Conservation (phyloP, 2,797 vertebrate genomes). For the Silurus aristotelis region DNA sequence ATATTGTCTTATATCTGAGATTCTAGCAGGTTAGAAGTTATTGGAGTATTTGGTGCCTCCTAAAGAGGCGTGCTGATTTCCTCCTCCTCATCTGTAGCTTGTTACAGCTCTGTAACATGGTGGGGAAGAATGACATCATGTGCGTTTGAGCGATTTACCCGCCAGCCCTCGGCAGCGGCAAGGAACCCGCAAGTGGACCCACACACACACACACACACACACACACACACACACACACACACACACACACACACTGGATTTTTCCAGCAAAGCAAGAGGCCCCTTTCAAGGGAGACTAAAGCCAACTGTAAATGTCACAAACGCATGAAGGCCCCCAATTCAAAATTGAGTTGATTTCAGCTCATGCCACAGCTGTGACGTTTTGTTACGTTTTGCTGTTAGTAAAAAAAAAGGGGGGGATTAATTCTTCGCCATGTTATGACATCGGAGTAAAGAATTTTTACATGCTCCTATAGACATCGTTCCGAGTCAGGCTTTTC, state of each 20-base stretch:
- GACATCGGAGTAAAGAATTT: constrained; percentile 66
- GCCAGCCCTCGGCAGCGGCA: constrained; percentile 71
- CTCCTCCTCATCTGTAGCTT: constrained; percentile 72
- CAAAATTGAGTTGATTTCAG: constrained; percentile 75
- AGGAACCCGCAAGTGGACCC: constrained; percentile 79
- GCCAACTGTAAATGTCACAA: constrained; percentile 82
- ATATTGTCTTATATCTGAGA: too few relatives aligned
- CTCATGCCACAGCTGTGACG: constrained; percentile 59
- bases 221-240: constrained; percentile 65
- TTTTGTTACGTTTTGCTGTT: constrained; percentile 59
- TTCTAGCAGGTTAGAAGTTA: too few relatives aligned
- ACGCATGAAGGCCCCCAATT: constrained; percentile 79
- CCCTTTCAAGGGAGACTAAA: constrained; percentile 63
- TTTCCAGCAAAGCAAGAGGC: constrained; percentile 80
- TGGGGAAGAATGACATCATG: constrained; percentile 76
- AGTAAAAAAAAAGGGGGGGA: constrained; percentile 58
- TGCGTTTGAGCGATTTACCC: constrained; percentile 71
- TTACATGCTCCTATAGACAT: constrained; percentile 59
- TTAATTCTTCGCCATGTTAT: constrained; percentile 64
- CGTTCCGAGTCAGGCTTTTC: constrained; percentile 49
- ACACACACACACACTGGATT: constrained; percentile 66
- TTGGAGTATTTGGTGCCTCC: neutral
- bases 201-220: constrained; percentile 68
- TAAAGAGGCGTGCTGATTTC: constrained; percentile 11
- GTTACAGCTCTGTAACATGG: constrained; percentile 64